phyloP scores from a whole-genome alignment of 2,113 vertebrate species.

The Chionomys nivalis region DNA sequence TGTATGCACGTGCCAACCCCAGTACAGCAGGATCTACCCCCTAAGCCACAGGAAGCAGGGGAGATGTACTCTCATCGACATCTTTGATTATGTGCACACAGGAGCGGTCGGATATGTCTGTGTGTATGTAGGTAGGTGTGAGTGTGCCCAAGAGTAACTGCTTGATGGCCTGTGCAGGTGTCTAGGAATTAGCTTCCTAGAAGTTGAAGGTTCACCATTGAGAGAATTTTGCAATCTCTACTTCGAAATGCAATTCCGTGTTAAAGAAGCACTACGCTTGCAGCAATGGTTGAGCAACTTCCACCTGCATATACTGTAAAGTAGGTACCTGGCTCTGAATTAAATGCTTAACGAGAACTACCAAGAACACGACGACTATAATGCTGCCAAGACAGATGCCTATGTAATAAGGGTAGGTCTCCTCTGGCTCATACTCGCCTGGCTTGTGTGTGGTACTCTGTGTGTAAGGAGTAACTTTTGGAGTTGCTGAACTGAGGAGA shows the following conservation, averaged over 20 bases:
- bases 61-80: conserved; percentile 33
- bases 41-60: conserved; percentile 44
- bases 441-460: conserved; percentile 37
- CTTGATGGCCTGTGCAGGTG: conserved; percentile 1
- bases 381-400: conserved; percentile 88
- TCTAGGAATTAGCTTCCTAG: conserved; percentile 22
- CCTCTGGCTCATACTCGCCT: conserved; percentile 34
- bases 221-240: background rate
- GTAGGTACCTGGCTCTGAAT: conserved; percentile 86
- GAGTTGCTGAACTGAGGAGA: conserved; percentile 84
- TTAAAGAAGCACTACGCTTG: conserved; percentile 84
- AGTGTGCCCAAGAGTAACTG: background rate
- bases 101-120: background rate
- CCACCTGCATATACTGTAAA: conserved; percentile 85
- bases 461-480: background rate
- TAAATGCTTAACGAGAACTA: conserved; percentile 89
- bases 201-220: conserved; percentile 54
- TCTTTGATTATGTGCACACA: conserved; percentile 20
- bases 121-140: background rate
- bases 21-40: background rate
- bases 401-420: conserved; percentile 86
- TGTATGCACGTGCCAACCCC: conserved; percentile 22
- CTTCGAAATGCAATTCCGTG: conserved; percentile 7
- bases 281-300: conserved; percentile 92
- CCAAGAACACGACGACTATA: conserved; percentile 90